Percentiles rank a stretch among this genome's conserved stretches.
Conservation (phyloP, 2,797 vertebrate genomes). For the Pipistrellus kuhlii region DNA sequence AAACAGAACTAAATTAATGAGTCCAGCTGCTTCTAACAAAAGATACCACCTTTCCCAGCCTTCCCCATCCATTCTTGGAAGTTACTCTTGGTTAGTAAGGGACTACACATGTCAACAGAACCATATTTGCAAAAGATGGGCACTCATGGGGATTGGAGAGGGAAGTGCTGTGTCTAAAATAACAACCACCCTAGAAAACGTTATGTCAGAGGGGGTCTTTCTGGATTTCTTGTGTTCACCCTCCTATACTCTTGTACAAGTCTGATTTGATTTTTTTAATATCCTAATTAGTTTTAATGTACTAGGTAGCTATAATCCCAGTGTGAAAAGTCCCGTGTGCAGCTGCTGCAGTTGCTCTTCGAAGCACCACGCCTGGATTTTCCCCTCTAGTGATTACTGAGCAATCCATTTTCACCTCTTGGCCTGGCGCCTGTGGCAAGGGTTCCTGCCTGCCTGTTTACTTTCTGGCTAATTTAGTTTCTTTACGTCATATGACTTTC, state of each 20-base stretch:
- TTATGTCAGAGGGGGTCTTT: neutral
- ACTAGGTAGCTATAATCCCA: neutral
- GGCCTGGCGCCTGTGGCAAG: neutral
- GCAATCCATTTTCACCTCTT: neutral
- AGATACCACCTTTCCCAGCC: neutral
- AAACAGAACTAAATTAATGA: conserved; percentile 9
- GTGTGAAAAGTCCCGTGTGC: neutral
- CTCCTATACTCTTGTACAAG: neutral
- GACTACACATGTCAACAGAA: neutral
- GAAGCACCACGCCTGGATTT: neutral
- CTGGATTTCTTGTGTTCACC: neutral
- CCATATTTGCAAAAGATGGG: neutral
- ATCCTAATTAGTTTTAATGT: neutral
- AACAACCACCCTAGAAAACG: neutral
- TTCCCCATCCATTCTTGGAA: neutral
- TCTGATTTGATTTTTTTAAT: neutral
- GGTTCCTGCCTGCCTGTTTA: neutral
- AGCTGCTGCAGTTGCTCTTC: neutral
- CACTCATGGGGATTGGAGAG: neutral
- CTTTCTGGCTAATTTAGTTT: conserved; percentile 33
- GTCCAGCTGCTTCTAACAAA: neutral
- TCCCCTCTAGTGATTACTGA: neutral
- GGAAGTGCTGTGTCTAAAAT: neutral
- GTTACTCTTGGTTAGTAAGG: neutral
- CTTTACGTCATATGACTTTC: neutral